These are phyloP conservation scores for Calidris pugnax DNA, from an alignment of 2,113 vertebrate species.

Conservation along the genomic window DNA sequence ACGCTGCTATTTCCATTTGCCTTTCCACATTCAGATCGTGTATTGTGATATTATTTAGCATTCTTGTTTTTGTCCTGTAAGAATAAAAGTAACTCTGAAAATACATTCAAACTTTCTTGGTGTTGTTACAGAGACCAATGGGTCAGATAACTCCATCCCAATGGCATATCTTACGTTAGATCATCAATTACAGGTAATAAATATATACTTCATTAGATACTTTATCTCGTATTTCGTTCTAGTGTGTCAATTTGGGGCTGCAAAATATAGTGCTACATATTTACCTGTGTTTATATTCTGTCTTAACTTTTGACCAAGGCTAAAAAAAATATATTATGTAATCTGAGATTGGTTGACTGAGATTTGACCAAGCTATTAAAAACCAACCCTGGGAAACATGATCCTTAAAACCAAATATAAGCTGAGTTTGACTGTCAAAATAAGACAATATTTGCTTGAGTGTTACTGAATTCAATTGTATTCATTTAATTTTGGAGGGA, in stretches of 20 bases:
- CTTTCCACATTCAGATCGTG: constrained; percentile 41
- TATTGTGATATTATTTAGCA: constrained; percentile 20
- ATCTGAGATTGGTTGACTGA: constrained; percentile 49
- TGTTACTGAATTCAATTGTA: not conserved
- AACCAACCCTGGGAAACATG: constrained; percentile 41
- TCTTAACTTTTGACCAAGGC: constrained; percentile 52
- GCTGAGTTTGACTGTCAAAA: constrained; percentile 11
- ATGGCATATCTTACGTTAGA: constrained; percentile 99
- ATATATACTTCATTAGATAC: not conserved
- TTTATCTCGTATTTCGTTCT: not conserved
- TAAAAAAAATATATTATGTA: constrained; percentile 53
- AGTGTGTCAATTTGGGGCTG: not conserved
- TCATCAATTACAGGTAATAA: constrained; percentile 94
- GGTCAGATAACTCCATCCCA: constrained; percentile 99
- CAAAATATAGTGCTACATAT: not conserved
- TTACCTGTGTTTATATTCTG: constrained; percentile 43
- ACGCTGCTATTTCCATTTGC: constrained; percentile 51
- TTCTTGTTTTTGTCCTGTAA: not conserved
- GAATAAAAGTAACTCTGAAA: not conserved
- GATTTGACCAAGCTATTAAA: constrained; percentile 62
- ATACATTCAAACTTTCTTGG: not conserved
- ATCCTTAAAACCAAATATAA: constrained; percentile 41
- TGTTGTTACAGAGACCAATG: constrained; percentile 89
- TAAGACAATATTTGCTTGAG: constrained; percentile 1
- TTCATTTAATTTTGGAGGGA: not conserved